A percentile compares a stretch with the other conserved stretches of the same genome.
phyloP scores from a whole-genome alignment of 2,797 vertebrate species.

The Hapalemur alaotrensis region DNA sequence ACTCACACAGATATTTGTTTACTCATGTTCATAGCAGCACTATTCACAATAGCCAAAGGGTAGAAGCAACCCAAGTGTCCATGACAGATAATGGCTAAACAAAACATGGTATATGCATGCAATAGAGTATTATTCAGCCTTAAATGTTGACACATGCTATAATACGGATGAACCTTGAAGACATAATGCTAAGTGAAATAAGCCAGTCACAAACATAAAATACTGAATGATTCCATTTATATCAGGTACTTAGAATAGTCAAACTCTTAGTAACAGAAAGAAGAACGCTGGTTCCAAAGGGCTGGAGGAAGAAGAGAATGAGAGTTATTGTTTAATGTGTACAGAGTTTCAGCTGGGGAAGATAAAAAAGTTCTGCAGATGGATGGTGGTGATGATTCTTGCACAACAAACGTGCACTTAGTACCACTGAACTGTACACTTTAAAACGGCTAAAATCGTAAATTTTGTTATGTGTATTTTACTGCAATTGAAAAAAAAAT shows the following conservation, averaged over 20 bases:
- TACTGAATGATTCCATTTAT: not conserved
- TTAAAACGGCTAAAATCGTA: not conserved
- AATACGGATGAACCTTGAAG: not conserved
- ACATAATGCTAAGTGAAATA: not conserved
- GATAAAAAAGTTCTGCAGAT: not conserved
- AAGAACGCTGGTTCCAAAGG: not conserved
- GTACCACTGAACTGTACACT: not conserved
- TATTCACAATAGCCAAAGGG: not conserved
- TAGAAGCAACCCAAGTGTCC: not conserved
- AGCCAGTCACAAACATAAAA: not conserved
- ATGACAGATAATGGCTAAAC: not conserved
- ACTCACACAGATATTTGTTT: not conserved
- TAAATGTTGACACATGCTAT: not conserved
- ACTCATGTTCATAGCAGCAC: not conserved
- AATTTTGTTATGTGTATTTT: not conserved
- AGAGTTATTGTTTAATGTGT: not conserved
- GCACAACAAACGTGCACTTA: not conserved
- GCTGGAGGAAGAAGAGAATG: not conserved
- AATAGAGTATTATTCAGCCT: not conserved
- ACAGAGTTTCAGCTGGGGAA: not conserved
- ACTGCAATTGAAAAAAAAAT: not conserved
- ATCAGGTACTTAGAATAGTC: not conserved
- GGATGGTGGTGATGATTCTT: not conserved
- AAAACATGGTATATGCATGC: not conserved
- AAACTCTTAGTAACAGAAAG: not conserved